Evolutionary conservation across 1,140 invertebrate species (phyloP), one percentile per base, ranked within the genome.

Genomic region (Apis dorsata): DNA sequence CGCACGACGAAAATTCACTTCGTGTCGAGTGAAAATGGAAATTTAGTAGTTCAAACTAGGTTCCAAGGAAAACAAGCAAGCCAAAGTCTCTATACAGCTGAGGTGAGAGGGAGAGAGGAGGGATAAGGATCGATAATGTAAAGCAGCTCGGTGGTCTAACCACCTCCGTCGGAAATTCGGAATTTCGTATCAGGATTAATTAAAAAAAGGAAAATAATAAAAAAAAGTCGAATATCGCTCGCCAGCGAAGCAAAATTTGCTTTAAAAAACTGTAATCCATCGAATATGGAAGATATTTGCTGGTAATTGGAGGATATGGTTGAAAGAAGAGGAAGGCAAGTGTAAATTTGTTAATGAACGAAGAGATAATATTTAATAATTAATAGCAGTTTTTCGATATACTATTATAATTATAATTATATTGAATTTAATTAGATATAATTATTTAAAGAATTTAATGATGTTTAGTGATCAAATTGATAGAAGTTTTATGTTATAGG

Each of bases 81-180:
- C 79, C 34, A 13, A 66, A 55, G 28, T 59, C 62, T 49, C 71
- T 34, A 24, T 15, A 34, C n/a, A 7, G 3, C 9, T 53, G 11
- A 49, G 13, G 2, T 19, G 24, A 11, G 24, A 53, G 0, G 19
- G 28, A 24, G 34, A 76, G 53, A 66, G 62, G 49, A 3, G 9
- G 44, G 15, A 55, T 19, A 21, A 44, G 28, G 79, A 51, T 81
- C 79, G 79, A 81, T 81, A 81, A 75, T 75, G 71, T 66, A 81
- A 75, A 81, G n/a, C 62, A 55, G 15, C 53, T 9, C 13, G 60
- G 34, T n/a, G 68, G 59, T 57, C 44, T 68, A 15, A 12, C 24
- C 13, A 34, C 12, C 57, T 63, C 1, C 21, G 21, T 11, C 17
- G 17, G 44, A 71, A 72, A 73, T 80, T 80, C 59, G 21, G 17